phyloP scores from a whole-genome alignment of 2,113 vertebrate species.

The Hippopotamus amphibius region DNA sequence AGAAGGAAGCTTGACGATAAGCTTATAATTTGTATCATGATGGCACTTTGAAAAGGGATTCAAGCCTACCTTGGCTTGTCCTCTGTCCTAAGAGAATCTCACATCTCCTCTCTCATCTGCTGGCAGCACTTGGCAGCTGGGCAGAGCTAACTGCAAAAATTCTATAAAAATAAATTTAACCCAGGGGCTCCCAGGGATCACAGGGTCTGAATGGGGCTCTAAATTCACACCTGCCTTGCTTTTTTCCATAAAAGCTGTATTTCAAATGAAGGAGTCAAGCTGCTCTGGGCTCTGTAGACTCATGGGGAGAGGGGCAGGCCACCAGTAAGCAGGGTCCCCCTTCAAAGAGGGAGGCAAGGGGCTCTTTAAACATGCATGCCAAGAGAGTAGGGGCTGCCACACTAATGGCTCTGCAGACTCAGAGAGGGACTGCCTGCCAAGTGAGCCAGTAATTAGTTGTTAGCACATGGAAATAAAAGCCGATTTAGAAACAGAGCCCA shows the following conservation, averaged over 20 bases:
- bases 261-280: neutral
- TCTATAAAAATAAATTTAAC: neutral
- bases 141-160: neutral
- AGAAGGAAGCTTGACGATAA: neutral
- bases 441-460: constrained; percentile 45
- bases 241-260: neutral
- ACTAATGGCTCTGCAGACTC: neutral
- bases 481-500: constrained; percentile 43
- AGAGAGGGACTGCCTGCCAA: neutral
- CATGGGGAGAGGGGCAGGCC: neutral
- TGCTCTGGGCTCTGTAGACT: neutral
- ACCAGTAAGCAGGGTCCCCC: neutral
- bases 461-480: constrained; percentile 67
- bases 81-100: neutral
- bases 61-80: too few relatives aligned
- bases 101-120: neutral
- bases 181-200: neutral
- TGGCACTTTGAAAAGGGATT: neutral
- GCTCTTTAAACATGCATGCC: constrained; percentile 39
- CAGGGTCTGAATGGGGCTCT: neutral
- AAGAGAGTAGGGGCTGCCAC: constrained; percentile 17
- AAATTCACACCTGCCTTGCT: neutral
- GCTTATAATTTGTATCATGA: neutral
- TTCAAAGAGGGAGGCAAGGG: neutral
- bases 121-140: neutral